These are phyloP conservation scores for Limanda limanda DNA, from an alignment of 2,113 vertebrate species.

Conservation along the genomic window DNA sequence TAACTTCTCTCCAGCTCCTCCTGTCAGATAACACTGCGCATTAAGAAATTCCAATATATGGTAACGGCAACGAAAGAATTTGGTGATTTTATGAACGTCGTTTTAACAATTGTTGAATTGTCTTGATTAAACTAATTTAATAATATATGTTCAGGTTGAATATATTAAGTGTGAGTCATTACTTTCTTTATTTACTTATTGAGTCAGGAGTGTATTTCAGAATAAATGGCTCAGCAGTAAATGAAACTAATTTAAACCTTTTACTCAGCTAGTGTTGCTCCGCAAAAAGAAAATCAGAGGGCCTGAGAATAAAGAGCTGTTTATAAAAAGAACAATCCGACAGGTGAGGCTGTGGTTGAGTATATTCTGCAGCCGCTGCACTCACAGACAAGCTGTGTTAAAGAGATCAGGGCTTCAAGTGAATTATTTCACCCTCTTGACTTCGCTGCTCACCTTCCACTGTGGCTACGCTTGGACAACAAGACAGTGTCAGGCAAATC, in stretches of 20 bases:
- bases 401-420: slow-evolving; percentile 1
- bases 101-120: too few relatives aligned
- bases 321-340: slow-evolving; percentile 10
- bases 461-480: slow-evolving; percentile 13
- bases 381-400: slow-evolving; percentile 17
- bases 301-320: too few relatives aligned
- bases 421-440: slow-evolving; percentile 34
- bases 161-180: too few relatives aligned
- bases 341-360: slow-evolving; percentile 8
- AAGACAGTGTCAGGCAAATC: slow-evolving; percentile 1
- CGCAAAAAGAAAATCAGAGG: too few relatives aligned
- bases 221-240: background rate
- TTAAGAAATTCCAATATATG: slow-evolving; percentile 5
- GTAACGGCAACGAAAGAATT: background rate
- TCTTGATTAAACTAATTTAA: too few relatives aligned
- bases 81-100: too few relatives aligned
- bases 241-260: background rate
- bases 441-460: slow-evolving; percentile 27
- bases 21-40: slow-evolving; percentile 6
- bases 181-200: too few relatives aligned
- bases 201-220: too few relatives aligned
- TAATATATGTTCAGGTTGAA: too few relatives aligned
- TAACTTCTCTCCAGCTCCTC: slow-evolving; percentile 23
- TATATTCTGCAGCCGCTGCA: slow-evolving; percentile 1
- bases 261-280: too few relatives aligned